phyloP scores from a whole-genome alignment of 2,888 invertebrate species.

The Drosophila recens region DNA sequence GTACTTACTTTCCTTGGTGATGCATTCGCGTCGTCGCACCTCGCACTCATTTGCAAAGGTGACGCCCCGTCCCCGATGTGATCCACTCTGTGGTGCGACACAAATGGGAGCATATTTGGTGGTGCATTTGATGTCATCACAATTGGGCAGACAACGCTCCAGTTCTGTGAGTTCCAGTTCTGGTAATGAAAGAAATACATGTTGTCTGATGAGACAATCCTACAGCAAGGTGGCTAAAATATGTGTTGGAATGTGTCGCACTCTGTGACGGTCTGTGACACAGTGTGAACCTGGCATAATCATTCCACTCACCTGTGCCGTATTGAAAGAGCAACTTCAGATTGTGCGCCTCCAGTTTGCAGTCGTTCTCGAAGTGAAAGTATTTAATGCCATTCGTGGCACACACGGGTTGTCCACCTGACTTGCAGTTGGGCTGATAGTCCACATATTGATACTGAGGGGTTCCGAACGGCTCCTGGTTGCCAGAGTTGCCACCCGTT shows the following conservation, averaged over 20 bases:
- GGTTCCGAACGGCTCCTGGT: slow-evolving; percentile 15
- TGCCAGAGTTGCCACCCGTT: background rate
- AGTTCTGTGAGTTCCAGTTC: slow-evolving; percentile 61
- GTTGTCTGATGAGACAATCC: too few species aligned
- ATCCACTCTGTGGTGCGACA: slow-evolving; percentile 33
- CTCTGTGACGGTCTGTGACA: too few species aligned
- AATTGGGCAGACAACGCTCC: slow-evolving; percentile 52
- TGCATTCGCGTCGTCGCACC: slow-evolving; percentile 54
- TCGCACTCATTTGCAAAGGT: slow-evolving; percentile 66
- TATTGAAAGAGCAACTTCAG: slow-evolving; percentile 63
- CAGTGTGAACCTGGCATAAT: too few species aligned
- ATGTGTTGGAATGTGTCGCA: too few species aligned
- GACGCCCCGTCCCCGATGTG: slow-evolving; percentile 14
- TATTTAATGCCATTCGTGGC: slow-evolving; percentile 57
- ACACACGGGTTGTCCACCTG: slow-evolving; percentile 61
- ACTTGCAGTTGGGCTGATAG: slow-evolving; percentile 54
- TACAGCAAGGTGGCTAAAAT: too few species aligned
- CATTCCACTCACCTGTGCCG: slow-evolving; percentile 50
- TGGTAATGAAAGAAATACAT: slow-evolving; percentile 5
- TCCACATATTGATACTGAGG: slow-evolving; percentile 66
- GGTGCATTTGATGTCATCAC: slow-evolving; percentile 50
- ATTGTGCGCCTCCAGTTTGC: slow-evolving; percentile 64
- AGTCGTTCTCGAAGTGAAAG: slow-evolving; percentile 63
- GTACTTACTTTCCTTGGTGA: slow-evolving; percentile 45
- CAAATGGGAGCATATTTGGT: slow-evolving; percentile 49